Conservation (phyloP, 2,113 vertebrate genomes). For the Collichthys lucidus region DNA sequence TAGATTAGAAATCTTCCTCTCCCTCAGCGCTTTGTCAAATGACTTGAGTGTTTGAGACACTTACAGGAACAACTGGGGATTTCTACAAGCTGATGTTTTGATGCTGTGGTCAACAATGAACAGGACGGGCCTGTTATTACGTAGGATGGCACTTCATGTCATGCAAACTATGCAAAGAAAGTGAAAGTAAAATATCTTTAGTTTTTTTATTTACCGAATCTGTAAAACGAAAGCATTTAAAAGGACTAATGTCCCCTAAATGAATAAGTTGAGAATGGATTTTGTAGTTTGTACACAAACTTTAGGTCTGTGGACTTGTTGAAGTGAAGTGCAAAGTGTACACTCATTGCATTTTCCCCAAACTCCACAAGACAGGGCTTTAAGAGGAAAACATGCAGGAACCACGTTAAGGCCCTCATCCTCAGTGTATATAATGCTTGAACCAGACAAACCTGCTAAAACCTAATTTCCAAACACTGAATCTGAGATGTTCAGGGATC, state of each 20-base stretch:
- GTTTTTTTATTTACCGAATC: not conserved
- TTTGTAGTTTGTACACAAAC: too few relatives aligned
- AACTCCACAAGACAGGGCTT: not conserved
- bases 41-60: not conserved
- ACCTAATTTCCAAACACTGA: not conserved
- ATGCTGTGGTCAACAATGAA: not conserved
- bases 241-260: too few relatives aligned
- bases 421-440: not conserved
- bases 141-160: too few relatives aligned
- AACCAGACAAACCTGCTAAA: too few relatives aligned
- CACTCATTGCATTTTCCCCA: too few relatives aligned
- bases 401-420: not conserved
- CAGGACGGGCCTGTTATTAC: not conserved
- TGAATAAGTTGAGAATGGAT: too few relatives aligned
- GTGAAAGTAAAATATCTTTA: not conserved
- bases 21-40: not conserved
- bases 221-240: not conserved
- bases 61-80: not conserved
- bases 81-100: not conserved
- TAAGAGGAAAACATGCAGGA: not conserved
- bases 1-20: not conserved
- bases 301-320: too few relatives aligned
- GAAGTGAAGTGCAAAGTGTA: too few relatives aligned
- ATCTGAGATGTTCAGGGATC: not conserved
- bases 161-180: not conserved